Base-by-base conservation (phyloP, 2,113 vertebrate genomes). In the Nerophis lumbriciformis region DNA sequence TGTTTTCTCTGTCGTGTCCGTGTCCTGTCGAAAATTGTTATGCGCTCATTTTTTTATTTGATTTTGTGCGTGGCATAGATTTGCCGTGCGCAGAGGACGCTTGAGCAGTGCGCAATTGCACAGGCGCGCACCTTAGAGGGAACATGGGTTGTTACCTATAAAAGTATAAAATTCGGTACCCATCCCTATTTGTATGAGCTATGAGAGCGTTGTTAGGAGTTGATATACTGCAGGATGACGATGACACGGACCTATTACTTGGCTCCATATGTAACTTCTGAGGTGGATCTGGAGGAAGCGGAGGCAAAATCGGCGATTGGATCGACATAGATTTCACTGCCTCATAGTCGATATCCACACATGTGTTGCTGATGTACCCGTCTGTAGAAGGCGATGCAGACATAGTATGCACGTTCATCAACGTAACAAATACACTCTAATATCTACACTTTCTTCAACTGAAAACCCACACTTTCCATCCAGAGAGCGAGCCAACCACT, bases 311-410 rank as follows among this genome's bases (percentile, higher is more conserved):
- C 5, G 63, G 28, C 4, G 67, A 44, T 11, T 67, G 61, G 3
- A 70, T 67, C 2, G 48, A 14, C 65, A 81, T 86, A 3, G 79
- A 74, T 50, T 88, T 91, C 55, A 91, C 84, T 57, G 73, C 87
- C 48, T 92, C 89, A 55, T 89, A 90, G 66, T 91, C 88, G 49
- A 91, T 60, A 67, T 91, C 88, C 75, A 92, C 85, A 72, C 88
- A 90, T 0, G 71, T 71, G 75, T 88, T 91, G 66, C 76, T 88
- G 62, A 92, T 88, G 76, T 90, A 92, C 14, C 91, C 91, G 6
- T 87, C 91, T 92, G 70, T 12, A 71, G 44, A 9, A 53, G 11
- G 7, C 14, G 53, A 55, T 3, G 62, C 39, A 35, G 45, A 11
- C 47, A 48, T 6, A 59, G 16, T n/a, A 16, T 38, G 8, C 16